A percentile compares a stretch with the other conserved stretches of the same genome.
phyloP scores from a whole-genome alignment of 2,797 vertebrate genomes.

The Mormyrops attenuatus region DNA sequence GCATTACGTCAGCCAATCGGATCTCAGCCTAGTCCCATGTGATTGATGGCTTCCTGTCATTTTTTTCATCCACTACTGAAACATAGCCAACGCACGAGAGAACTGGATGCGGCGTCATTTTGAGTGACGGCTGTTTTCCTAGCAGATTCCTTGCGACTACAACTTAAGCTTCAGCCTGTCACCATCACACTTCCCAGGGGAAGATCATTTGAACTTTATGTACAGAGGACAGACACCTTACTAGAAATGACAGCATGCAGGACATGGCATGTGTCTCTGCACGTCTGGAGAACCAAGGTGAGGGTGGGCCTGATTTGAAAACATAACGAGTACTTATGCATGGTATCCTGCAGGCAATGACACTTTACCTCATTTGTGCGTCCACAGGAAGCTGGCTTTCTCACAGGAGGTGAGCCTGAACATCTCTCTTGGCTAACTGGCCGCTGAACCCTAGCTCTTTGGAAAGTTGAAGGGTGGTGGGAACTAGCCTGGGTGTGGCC shows the following conservation, averaged over 20 bases:
- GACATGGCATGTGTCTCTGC: neutral
- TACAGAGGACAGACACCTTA: neutral
- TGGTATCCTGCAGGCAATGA: constrained; percentile 33
- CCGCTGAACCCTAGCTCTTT: neutral
- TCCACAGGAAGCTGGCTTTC: constrained; percentile 54
- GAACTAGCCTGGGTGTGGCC: neutral
- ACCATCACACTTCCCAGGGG: neutral
- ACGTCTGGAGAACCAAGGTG: neutral
- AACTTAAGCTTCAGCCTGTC: neutral
- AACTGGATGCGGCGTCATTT: neutral
- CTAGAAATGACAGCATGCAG: neutral
- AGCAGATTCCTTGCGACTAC: neutral
- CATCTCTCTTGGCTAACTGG: neutral
- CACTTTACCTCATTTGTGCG: constrained; percentile 48
- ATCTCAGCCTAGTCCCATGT: neutral
- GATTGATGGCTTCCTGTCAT: constrained; percentile 1
- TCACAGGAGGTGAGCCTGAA: neutral
- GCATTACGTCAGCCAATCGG: neutral
- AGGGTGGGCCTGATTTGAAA: neutral
- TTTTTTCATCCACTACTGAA: neutral
- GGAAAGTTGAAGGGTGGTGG: neutral
- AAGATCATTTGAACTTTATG: neutral
- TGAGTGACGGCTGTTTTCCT: constrained; percentile 12
- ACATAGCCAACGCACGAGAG: neutral
- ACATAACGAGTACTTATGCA: neutral